These are phyloP conservation scores for Polyommatus iphigenia DNA, from an alignment of 2,888 invertebrate species.

Conservation along the genomic window DNA sequence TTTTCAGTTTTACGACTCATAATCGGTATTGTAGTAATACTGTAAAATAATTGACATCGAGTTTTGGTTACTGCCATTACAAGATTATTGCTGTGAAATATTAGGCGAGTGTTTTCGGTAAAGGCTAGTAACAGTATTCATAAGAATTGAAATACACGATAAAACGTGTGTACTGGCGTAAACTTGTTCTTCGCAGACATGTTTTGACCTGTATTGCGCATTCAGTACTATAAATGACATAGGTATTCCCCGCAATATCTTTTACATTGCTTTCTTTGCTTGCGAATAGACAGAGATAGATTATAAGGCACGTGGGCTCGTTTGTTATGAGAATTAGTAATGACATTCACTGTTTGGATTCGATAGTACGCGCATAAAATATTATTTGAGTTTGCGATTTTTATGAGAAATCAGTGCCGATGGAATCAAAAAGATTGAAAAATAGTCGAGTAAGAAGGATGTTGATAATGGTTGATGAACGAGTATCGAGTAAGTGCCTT, in stretches of 20 bases:
- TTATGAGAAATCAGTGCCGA: constrained; percentile 26
- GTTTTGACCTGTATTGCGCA: constrained; percentile 33
- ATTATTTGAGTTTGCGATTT: constrained; percentile 19
- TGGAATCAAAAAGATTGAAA: constrained; percentile 32
- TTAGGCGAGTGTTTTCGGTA: too few species aligned
- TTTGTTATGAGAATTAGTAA: constrained; percentile 18
- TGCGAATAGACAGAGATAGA: constrained; percentile 33
- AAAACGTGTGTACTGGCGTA: constrained; percentile 32
- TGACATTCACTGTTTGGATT: constrained; percentile 22
- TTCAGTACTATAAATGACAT: constrained; percentile 27
- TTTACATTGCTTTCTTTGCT: constrained; percentile 32
- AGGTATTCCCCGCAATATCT: constrained; percentile 22
- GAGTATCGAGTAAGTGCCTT: constrained; percentile 31
- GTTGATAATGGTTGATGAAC: constrained; percentile 31
- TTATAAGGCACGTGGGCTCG: constrained; percentile 22
- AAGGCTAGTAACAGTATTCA: constrained; percentile 15
- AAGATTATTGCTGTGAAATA: too few species aligned
- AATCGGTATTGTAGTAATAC: constrained; percentile 28
- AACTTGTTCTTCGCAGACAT: constrained; percentile 32
- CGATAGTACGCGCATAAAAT: constrained; percentile 8
- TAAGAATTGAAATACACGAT: constrained; percentile 32
- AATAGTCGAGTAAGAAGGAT: constrained; percentile 31
- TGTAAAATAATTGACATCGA: constrained; percentile 31
- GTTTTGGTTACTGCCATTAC: constrained; percentile 31
- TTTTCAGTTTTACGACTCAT: constrained; percentile 6